Base-by-base conservation (phyloP, 2,113 vertebrate genomes). In the Gallinago jamesoni region DNA sequence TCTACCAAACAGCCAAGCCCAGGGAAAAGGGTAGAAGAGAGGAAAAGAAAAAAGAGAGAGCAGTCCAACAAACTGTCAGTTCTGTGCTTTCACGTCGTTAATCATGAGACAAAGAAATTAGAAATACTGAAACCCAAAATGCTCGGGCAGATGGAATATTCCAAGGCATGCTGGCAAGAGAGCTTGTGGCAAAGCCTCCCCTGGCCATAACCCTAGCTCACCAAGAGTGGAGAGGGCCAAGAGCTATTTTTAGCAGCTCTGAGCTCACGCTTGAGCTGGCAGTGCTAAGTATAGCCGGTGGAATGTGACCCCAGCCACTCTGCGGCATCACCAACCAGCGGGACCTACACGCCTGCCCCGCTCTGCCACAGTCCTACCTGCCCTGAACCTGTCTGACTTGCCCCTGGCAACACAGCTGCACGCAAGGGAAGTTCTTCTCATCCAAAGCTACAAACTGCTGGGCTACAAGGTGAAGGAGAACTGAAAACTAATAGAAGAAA, bases 251-350 rank as follows among this genome's bases (percentile, higher is more conserved):
- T 97, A 97, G 96, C 80, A 94, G 68, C 92, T 85, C 70, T 88
- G 88, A 96, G 92, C 94, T 95, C 96, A 92, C 57, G 68, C 84
- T 92, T 95, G 94, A 98, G 97, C 84, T 95, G 89, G 91, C 95
- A 97, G 90, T 30, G 92, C 98, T 97, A 98, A 98, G 94, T 98
- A 98, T 96, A 98, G 97, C 81, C 33, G 6, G 2, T 78, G 86
- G 66, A 95, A 96, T 93, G 88, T 87, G 89, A 97, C 76, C 64
- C 93, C 72, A 95, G 94, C 73, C 87, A 87, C 17, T 66, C 73
- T 87, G 93, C 80, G 88, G 78, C 91, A 84, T 35, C 2, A 22
- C 75, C 55, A 94, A 23, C 28, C 74, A 84, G 81, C 87, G 93
- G 55, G 24, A 94, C 50, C 86, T 66, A 64, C 80, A 72, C 2